These are phyloP conservation scores for Hemitrygon akajei DNA, from an alignment of 2,797 vertebrate species.

Conservation along the genomic window DNA sequence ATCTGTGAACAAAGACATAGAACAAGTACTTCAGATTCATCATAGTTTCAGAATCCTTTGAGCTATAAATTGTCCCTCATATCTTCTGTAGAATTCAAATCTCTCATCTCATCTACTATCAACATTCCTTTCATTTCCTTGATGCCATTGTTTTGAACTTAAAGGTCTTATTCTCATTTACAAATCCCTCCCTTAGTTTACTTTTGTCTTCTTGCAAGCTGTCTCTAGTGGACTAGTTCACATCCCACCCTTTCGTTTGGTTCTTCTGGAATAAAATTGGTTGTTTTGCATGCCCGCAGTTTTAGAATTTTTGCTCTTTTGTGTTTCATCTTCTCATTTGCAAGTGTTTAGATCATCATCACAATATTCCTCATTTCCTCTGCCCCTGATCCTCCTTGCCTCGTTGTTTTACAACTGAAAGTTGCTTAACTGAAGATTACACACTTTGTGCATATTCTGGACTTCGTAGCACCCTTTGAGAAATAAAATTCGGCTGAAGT, in stretches of 20 bases:
- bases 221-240: not conserved
- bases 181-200: not conserved
- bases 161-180: not conserved
- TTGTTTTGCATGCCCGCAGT: not conserved
- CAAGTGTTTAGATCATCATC: not conserved
- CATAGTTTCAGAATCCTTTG: too few species aligned
- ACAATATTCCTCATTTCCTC: not conserved
- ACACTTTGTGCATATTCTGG: too few species aligned
- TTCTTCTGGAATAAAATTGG: not conserved
- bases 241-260: not conserved
- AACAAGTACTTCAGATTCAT: too few species aligned
- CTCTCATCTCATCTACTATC: not conserved
- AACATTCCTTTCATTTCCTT: not conserved
- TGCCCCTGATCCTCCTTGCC: not conserved
- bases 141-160: not conserved
- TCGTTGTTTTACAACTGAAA: not conserved
- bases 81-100: not conserved
- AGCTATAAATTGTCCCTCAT: not conserved
- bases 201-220: not conserved
- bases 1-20: too few species aligned
- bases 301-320: not conserved
- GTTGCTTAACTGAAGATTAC: too few species aligned
- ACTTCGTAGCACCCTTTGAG: too few species aligned
- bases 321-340: not conserved
- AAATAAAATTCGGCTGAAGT: too few species aligned